Evolutionary conservation across 2,797 vertebrate genomes (phyloP).

Genomic region (Hypotaenidia okinawae): DNA sequence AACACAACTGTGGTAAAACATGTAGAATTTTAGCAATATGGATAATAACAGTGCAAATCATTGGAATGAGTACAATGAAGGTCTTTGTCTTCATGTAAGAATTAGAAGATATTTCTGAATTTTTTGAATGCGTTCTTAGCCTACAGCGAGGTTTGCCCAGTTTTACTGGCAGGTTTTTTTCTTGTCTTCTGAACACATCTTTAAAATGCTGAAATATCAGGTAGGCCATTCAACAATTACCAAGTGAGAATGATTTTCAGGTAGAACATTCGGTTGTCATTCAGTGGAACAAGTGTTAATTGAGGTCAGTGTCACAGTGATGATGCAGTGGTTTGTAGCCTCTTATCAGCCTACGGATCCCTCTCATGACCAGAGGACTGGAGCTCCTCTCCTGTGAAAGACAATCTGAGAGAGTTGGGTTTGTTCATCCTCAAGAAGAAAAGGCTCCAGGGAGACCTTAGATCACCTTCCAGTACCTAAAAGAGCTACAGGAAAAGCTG

Average conservation of each 20-base stretch:
- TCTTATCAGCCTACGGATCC: not conserved
- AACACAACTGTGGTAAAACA: not conserved
- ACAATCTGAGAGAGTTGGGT: no score
- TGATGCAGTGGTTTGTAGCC: not conserved
- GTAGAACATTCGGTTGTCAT: not conserved
- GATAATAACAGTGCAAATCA: not conserved
- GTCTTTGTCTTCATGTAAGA: not conserved
- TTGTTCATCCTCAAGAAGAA: no score
- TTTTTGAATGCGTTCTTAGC: not conserved
- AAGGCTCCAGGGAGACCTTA: no score
- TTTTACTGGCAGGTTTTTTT: not conserved
- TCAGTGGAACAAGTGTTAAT: not conserved
- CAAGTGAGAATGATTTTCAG: not conserved
- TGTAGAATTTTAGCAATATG: not conserved
- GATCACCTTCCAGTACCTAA: no score
- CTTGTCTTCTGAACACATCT: not conserved
- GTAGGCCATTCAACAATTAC: accelerated
- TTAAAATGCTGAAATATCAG: not conserved
- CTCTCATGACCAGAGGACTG: not conserved
- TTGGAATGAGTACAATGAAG: not conserved
- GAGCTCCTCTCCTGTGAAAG: no score
- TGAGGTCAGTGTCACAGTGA: not conserved
- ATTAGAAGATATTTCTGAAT: not conserved
- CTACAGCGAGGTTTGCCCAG: not conserved
- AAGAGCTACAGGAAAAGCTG: no score